Evolutionary conservation across 2,888 invertebrate species (phyloP), one percentile per base, ranked within the genome.

Genomic region (Lasioglossum oenotherae): DNA sequence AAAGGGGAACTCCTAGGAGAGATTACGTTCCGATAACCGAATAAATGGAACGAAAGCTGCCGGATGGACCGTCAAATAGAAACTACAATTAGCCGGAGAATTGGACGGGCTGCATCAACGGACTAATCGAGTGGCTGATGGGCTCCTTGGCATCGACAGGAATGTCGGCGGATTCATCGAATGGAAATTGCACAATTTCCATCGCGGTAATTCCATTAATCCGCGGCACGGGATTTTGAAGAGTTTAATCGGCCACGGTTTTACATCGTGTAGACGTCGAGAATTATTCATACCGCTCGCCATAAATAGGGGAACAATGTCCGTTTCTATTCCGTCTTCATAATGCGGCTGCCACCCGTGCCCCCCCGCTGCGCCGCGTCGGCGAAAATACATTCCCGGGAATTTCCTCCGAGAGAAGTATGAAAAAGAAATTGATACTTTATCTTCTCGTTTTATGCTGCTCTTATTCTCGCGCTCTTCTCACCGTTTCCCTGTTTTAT

Each of bases 181-280:
- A 83, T 88, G 69, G 88, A 80, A 86, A 88, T 88, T 72, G 88
- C 74, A 76, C 88, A 80, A 88, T 88, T 88, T 88, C 88, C 88
- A 84, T 49, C 41, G 23, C 35, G 41, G 84, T 81, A 82, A 88
- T 82, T 82, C 80, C 38, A 76, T 88, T 88, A 84, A 69, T 46
- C 69, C 14, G 14, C 64, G 57, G 38, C 31, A 23, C 35, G 35
- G 57, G 19, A 77, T 88, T 88, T 85, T 73, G 3, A 67, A 27
- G 14, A 69, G 76, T 44, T 64, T 73, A 64, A 82, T 81, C 38
- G 74, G 64, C 53, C 78, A 35, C 10, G 41, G 14, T 44, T 69
- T 67, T 19, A 23, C 60, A 27, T 0, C 5, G 44, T 57, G 35
- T 31, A 46, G 31, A 41, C 46, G 16, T 14, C 38, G 38, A 19